Conservation (phyloP, 2,888 invertebrate genomes). For the Rhingia rostrata region DNA sequence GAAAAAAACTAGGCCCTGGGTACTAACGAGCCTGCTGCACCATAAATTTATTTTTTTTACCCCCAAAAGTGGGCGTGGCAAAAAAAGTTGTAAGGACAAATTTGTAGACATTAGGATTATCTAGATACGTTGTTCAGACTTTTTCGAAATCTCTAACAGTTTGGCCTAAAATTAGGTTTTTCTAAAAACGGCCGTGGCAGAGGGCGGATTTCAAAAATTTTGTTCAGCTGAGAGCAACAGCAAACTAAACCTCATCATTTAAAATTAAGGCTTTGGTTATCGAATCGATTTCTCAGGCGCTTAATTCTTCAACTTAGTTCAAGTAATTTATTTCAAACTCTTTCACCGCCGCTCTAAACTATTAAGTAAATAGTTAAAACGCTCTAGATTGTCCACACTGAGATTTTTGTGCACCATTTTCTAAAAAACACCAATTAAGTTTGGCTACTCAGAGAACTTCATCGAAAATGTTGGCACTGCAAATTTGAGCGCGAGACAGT, state of each 20-base stretch:
- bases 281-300: conserved; percentile 5
- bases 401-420: conserved; percentile 17
- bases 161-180: too few species aligned
- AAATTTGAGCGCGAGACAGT: conserved; percentile 2
- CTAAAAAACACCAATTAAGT: conserved; percentile 13
- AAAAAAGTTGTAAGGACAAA: too few species aligned
- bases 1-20: too few species aligned
- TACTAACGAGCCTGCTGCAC: too few species aligned
- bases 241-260: neutral
- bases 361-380: conserved; percentile 6
- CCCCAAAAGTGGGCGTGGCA: too few species aligned
- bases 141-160: too few species aligned
- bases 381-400: neutral
- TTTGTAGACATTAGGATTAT: too few species aligned
- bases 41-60: too few species aligned
- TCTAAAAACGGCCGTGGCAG: too few species aligned
- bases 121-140: too few species aligned
- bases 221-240: too few species aligned
- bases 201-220: too few species aligned
- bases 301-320: conserved; percentile 1
- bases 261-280: conserved; percentile 12
- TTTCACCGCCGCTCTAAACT: neutral
- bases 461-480: conserved; percentile 11
- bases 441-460: conserved; percentile 20
- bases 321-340: neutral